Conservation (phyloP, 1,140 invertebrate genomes). For the Fopius arisanus region DNA sequence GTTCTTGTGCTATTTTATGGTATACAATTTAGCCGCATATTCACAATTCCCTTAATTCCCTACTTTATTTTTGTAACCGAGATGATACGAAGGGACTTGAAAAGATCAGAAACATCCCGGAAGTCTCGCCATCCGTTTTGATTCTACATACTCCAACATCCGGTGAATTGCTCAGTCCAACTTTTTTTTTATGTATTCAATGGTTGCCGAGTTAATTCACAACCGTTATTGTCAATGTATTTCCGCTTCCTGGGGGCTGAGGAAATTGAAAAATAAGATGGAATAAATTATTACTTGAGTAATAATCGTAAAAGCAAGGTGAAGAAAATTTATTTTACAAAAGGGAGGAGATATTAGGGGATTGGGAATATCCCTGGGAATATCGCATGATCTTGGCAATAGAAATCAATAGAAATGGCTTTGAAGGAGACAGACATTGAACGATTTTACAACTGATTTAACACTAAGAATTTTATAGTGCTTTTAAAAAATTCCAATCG, state of each 20-base stretch:
- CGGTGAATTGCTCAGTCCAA: not conserved
- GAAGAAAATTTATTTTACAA: not conserved
- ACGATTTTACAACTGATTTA: too few species aligned
- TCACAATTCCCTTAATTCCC: not conserved
- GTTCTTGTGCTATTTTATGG: too few species aligned
- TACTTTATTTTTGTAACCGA: not conserved
- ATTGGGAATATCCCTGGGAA: too few species aligned
- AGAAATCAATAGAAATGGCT: too few species aligned
- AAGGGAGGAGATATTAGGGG: too few species aligned
- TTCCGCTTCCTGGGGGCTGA: not conserved
- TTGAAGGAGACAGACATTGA: too few species aligned
- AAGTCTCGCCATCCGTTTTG: slow-evolving; percentile 23
- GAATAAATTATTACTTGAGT: slow-evolving; percentile 29
- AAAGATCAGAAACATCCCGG: slow-evolving; percentile 24
- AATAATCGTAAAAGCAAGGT: slow-evolving; percentile 38
- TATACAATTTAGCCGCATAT: not conserved
- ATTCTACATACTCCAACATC: slow-evolving; percentile 13
- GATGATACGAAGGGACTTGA: slow-evolving; percentile 1
- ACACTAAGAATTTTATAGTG: too few species aligned
- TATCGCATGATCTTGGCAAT: too few species aligned
- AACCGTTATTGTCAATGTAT: slow-evolving; percentile 7
- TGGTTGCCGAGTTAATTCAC: not conserved
- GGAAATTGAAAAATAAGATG: not conserved
- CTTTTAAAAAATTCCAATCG: too few species aligned
- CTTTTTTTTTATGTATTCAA: slow-evolving; percentile 7